These are phyloP conservation scores for Polyommatus iphigenia DNA, from an alignment of 2,888 invertebrate genomes.

Conservation along the genomic window DNA sequence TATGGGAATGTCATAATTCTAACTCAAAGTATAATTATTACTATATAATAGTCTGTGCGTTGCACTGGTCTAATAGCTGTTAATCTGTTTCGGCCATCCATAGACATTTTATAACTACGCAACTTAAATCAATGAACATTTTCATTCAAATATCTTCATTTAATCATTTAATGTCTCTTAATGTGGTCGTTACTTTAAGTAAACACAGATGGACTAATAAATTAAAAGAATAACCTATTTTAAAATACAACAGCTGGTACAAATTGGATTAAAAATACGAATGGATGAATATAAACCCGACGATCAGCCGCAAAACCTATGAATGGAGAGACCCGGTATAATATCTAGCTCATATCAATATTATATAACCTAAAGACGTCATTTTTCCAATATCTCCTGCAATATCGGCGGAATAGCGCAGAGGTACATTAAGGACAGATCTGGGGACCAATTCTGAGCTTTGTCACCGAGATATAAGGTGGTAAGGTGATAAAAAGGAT, in stretches of 20 bases:
- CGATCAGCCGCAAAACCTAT: conserved; percentile 1
- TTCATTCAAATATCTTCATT: no score
- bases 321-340: not conserved
- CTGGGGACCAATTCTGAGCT: not conserved
- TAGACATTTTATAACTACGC: no score
- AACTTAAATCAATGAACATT: no score
- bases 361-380: not conserved
- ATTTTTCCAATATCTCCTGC: conserved; percentile 10
- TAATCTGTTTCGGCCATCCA: no score
- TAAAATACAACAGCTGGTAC: not conserved
- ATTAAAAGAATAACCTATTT: not conserved
- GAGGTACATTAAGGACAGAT: not conserved
- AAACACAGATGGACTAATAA: no score
- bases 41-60: no score
- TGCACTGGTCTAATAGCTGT: no score
- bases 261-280: not conserved
- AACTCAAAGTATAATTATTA: no score
- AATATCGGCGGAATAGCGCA: not conserved
- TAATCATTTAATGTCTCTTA: no score
- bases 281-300: not conserved
- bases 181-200: no score
- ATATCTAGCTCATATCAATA: not conserved
- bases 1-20: no score
- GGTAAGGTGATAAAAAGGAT: not conserved
- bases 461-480: not conserved